These are phyloP conservation scores for Furcula furcula DNA, from an alignment of 2,888 invertebrate genomes.

Conservation along the genomic window DNA sequence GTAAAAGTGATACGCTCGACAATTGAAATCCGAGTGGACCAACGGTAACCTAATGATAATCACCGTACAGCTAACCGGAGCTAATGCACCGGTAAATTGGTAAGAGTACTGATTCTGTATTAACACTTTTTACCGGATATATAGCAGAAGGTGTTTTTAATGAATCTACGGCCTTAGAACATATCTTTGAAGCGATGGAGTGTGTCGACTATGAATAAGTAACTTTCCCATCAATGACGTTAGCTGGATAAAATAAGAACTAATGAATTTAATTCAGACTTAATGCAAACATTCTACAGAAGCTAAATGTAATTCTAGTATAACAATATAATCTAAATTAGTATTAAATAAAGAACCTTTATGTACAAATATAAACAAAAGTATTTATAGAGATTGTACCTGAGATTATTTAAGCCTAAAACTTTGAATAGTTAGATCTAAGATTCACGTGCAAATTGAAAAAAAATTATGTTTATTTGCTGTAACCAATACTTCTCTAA, in stretches of 20 bases:
- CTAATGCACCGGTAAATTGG: slow-evolving; percentile 59
- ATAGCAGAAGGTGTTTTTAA: slow-evolving; percentile 40
- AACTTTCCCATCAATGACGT: slow-evolving; percentile 33
- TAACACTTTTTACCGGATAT: slow-evolving; percentile 41
- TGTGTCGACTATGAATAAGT: slow-evolving; percentile 35
- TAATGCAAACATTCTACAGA: slow-evolving; percentile 4
- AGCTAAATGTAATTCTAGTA: not conserved
- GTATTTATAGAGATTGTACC: no score
- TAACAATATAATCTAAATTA: not conserved
- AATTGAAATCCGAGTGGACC: slow-evolving; percentile 38
- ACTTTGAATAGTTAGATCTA: no score
- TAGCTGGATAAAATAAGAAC: slow-evolving; percentile 6
- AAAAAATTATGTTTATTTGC: slow-evolving; percentile 23
- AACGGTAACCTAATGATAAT: slow-evolving; percentile 52
- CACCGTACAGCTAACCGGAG: slow-evolving; percentile 41
- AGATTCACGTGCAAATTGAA: no score
- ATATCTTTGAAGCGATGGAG: slow-evolving; percentile 28
- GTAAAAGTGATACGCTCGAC: slow-evolving; percentile 43
- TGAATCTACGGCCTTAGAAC: slow-evolving; percentile 21
- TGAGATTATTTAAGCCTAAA: no score
- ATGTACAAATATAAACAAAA: no score
- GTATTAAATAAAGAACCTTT: slow-evolving; percentile 1
- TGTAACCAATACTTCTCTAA: slow-evolving; percentile 13
- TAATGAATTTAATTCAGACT: slow-evolving; percentile 10
- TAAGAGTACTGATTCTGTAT: slow-evolving; percentile 49